These are phyloP conservation scores for Apteryx mantelli DNA, from an alignment of 2,113 vertebrate genomes.

Conservation along the genomic window DNA sequence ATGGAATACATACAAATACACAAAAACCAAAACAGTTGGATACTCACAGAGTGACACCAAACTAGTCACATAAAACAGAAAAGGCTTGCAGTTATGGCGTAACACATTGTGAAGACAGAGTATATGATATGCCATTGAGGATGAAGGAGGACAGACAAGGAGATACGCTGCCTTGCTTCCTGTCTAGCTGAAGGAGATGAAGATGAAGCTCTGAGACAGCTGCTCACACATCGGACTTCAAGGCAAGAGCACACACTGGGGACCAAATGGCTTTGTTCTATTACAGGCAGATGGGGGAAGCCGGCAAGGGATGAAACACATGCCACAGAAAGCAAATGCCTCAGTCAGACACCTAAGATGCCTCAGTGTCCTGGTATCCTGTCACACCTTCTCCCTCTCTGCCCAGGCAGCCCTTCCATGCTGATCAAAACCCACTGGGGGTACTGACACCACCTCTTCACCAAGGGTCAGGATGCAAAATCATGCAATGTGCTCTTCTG, in stretches of 20 bases:
- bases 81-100: not conserved
- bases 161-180: not conserved
- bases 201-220: not conserved
- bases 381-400: not conserved
- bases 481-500: not conserved
- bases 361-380: rapidly evolving
- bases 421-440: not conserved
- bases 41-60: not conserved
- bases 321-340: not conserved
- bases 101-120: not conserved
- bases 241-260: not conserved
- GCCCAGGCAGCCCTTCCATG: not conserved
- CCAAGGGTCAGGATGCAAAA: not conserved
- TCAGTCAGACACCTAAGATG: not conserved
- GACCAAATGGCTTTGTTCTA: not conserved
- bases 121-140: not conserved
- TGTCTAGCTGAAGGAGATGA: not conserved
- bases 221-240: not conserved
- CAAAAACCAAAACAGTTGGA: not conserved
- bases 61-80: not conserved
- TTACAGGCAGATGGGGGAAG: not conserved
- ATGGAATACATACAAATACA: not conserved
- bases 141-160: not conserved
- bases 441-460: not conserved
- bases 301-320: not conserved